Conservation (phyloP, 2,888 invertebrate species). For the Eristalis arbustorum region DNA sequence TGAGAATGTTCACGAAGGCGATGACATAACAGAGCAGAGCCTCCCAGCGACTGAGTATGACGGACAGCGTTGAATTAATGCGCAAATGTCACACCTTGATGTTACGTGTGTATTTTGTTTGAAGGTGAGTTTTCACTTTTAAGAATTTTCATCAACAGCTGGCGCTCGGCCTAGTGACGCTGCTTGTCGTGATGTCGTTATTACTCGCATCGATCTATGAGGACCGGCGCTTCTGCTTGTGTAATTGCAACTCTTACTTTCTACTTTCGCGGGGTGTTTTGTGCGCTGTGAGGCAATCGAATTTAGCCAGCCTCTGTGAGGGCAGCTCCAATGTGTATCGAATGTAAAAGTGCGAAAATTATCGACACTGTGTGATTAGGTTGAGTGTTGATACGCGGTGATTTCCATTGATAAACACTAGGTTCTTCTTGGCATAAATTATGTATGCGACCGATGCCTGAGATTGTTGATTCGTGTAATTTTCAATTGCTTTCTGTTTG, state of each 20-base stretch:
- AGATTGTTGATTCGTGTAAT: neutral
- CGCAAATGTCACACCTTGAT: neutral
- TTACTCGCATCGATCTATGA: slow-evolving; percentile 2
- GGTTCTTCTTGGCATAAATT: neutral
- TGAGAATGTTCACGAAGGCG: neutral
- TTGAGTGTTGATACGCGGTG: neutral
- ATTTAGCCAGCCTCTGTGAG: neutral
- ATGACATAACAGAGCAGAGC: neutral
- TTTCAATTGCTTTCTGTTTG: neutral
- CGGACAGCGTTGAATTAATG: neutral
- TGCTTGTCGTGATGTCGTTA: slow-evolving; percentile 27
- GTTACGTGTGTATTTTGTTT: neutral
- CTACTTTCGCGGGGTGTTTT: slow-evolving; percentile 29
- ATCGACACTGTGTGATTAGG: neutral
- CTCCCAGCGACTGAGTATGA: neutral
- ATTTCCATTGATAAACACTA: neutral
- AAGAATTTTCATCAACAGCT: neutral
- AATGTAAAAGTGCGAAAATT: neutral
- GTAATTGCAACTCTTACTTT: slow-evolving; percentile 43
- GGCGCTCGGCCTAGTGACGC: neutral
- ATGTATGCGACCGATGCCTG: neutral
- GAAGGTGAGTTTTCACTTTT: neutral
- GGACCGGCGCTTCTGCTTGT: neutral
- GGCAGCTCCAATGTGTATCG: neutral
- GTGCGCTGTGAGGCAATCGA: neutral